phyloP scores from a whole-genome alignment of 1,140 invertebrate genomes.

The Anthonomus grandis region DNA sequence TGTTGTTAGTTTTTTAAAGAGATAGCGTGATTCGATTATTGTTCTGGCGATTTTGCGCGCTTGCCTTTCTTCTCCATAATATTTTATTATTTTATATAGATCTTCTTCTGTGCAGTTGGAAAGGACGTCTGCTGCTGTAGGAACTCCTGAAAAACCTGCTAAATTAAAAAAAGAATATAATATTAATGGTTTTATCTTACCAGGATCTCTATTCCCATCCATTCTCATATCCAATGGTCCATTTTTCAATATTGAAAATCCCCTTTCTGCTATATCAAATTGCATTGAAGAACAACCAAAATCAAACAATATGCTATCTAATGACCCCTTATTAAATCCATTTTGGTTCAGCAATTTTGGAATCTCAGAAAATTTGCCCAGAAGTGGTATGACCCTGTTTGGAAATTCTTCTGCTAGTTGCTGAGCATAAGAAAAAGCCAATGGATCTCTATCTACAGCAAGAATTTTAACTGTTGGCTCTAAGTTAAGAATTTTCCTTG shows the following conservation, averaged over 20 bases:
- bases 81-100: constrained; percentile 78
- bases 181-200: constrained; percentile 13
- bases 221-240: constrained; percentile 95
- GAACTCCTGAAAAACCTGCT: constrained; percentile 49
- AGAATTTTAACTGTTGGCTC: constrained; percentile 60
- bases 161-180: not conserved
- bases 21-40: constrained; percentile 82
- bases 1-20: constrained; percentile 74
- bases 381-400: constrained; percentile 68
- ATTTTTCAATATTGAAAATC: constrained; percentile 81
- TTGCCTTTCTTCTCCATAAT: constrained; percentile 89
- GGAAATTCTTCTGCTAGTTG: constrained; percentile 63
- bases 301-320: constrained; percentile 90
- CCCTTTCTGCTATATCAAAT: constrained; percentile 74
- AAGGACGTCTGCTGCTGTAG: constrained; percentile 84
- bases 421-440: constrained; percentile 66
- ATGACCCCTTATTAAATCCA: constrained; percentile 58
- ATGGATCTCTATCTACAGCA: constrained; percentile 86
- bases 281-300: constrained; percentile 97
- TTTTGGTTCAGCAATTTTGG: constrained; percentile 61
- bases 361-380: constrained; percentile 87
- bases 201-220: constrained; percentile 70
- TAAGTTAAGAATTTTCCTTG: constrained; percentile 58
- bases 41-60: constrained; percentile 83
- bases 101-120: constrained; percentile 73